phyloP scores from a whole-genome alignment of 2,888 invertebrate species.

The Chrysolina americana region DNA sequence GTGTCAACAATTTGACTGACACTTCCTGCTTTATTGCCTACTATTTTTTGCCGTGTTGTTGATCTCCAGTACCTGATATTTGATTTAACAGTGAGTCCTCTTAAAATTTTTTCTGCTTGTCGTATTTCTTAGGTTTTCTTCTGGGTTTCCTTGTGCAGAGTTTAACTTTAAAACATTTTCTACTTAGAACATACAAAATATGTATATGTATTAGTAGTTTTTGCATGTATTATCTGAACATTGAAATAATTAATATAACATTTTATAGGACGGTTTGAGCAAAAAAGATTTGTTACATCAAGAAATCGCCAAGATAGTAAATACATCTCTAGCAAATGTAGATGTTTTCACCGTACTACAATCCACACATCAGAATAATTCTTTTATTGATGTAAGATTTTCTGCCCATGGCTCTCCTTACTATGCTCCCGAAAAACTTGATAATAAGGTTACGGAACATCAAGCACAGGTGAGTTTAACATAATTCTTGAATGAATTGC shows the following conservation, averaged over 20 bases:
- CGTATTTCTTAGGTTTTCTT: too few relatives aligned
- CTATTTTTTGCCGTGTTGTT: too few relatives aligned
- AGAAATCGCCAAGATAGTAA: constrained; percentile 80
- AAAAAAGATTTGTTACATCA: constrained; percentile 79
- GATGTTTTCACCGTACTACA: constrained; percentile 94
- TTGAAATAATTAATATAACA: background rate
- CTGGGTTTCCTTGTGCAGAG: too few relatives aligned
- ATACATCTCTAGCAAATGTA: constrained; percentile 86
- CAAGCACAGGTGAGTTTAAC: constrained; percentile 74
- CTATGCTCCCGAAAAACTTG: constrained; percentile 89
- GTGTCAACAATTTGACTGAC: too few relatives aligned
- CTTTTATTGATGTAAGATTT: constrained; percentile 87
- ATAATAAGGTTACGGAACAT: constrained; percentile 85
- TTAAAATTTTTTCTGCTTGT: too few relatives aligned
- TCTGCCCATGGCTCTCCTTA: constrained; percentile 96
- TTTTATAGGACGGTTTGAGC: constrained; percentile 73
- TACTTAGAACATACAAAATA: too few relatives aligned
- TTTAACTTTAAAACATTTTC: too few relatives aligned
- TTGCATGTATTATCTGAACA: too few relatives aligned
- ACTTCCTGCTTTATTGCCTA: too few relatives aligned
- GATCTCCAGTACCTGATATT: too few relatives aligned
- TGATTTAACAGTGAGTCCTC: too few relatives aligned
- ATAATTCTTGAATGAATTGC: constrained; percentile 25
- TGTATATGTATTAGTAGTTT: too few relatives aligned
- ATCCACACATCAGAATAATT: constrained; percentile 74